Evolutionary conservation across 2,888 invertebrate species (phyloP).

Genomic region (Plebejus argus): DNA sequence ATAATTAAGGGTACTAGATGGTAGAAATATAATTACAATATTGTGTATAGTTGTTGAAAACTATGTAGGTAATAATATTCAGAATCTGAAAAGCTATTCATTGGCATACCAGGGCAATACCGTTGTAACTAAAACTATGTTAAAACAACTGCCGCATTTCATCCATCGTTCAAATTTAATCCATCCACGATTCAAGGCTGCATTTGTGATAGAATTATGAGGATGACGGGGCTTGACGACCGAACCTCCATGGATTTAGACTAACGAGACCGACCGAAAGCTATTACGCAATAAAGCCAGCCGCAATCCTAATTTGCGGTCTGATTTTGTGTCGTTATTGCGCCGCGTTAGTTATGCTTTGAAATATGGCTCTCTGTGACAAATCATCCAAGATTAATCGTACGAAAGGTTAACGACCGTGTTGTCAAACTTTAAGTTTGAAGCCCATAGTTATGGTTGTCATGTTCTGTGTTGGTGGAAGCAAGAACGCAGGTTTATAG

Average conservation of each 20-base stretch:
- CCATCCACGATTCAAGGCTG: not conserved
- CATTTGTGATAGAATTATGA: conserved; percentile 20
- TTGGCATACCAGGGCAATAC: not conserved
- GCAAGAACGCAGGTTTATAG: too few relatives aligned
- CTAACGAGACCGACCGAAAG: conserved; percentile 22
- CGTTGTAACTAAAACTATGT: not conserved
- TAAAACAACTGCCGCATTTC: not conserved
- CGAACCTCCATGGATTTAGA: conserved; percentile 25
- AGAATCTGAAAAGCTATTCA: not conserved
- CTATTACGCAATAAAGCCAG: conserved; percentile 23
- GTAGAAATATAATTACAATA: not conserved
- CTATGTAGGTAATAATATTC: too few relatives aligned
- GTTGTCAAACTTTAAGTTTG: not conserved
- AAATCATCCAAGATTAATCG: conserved; percentile 5
- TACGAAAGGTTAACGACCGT: not conserved
- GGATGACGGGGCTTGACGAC: not conserved
- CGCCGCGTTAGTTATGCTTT: conserved; percentile 12
- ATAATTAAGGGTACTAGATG: not conserved
- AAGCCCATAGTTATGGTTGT: not conserved
- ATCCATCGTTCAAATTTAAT: not conserved
- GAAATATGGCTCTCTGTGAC: conserved; percentile 1
- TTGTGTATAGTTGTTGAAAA: not conserved
- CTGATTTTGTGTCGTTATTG: conserved; percentile 28
- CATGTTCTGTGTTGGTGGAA: not conserved
- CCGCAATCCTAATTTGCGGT: conserved; percentile 33